phyloP scores from a whole-genome alignment of 2,113 vertebrate genomes.

The Percina caprodes region DNA sequence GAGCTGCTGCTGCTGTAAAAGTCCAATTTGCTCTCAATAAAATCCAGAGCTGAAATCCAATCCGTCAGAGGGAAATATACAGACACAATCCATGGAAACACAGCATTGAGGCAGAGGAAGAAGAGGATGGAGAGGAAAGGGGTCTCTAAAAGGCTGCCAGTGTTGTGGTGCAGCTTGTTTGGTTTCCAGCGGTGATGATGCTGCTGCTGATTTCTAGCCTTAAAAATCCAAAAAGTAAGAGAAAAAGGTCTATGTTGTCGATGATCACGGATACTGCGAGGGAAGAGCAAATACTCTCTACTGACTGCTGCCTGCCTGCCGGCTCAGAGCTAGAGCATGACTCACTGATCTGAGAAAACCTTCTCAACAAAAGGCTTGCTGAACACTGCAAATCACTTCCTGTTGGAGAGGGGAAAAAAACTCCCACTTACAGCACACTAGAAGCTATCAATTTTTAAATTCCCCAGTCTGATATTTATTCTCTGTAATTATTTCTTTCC shows the following conservation, averaged over 20 bases:
- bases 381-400: conserved; percentile 99
- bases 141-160: conserved; percentile 58
- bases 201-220: conserved; percentile 57
- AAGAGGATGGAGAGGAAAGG: conserved; percentile 55
- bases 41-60: conserved; percentile 79
- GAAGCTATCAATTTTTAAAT: conserved; percentile 96
- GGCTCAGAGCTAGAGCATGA: conserved; percentile 97
- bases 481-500: conserved; percentile 55
- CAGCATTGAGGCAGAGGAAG: conserved; percentile 64
- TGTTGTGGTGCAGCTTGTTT: conserved; percentile 68
- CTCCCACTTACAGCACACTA: conserved; percentile 96
- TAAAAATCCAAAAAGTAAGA: conserved; percentile 74
- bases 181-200: conserved; percentile 66
- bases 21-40: conserved; percentile 72
- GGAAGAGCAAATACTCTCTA: conserved; percentile 82
- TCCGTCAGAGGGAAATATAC: conserved; percentile 70
- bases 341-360: conserved; percentile 98
- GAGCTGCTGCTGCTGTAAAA: conserved; percentile 61
- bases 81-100: conserved; percentile 79
- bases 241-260: conserved; percentile 84
- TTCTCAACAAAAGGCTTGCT: conserved; percentile 99
- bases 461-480: conserved; percentile 87
- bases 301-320: conserved; percentile 90
- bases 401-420: conserved; percentile 90
- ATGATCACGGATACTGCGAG: conserved; percentile 70